A percentile compares a stretch with the other conserved stretches of the same genome.
phyloP scores from a whole-genome alignment of 2,888 invertebrate genomes.

The Pseudoips prasinana region DNA sequence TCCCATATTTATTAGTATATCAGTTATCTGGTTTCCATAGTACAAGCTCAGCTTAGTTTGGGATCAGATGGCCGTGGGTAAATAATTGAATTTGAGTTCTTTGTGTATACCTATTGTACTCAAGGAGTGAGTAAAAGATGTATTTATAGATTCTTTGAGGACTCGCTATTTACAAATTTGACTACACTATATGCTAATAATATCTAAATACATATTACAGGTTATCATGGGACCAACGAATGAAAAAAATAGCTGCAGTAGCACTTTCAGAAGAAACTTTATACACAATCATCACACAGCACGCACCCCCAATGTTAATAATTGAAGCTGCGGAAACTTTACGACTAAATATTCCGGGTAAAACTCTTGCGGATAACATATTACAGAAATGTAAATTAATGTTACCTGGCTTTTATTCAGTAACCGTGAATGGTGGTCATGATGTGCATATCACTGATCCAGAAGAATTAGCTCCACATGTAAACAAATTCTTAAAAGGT shows the following conservation, averaged over 20 bases:
- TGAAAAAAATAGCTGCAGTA: slow-evolving; percentile 40
- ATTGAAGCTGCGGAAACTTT: slow-evolving; percentile 43
- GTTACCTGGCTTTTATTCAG: slow-evolving; percentile 32
- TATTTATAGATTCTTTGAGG: too few species aligned
- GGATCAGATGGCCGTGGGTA: too few species aligned
- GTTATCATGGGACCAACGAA: slow-evolving; percentile 53
- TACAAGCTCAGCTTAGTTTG: too few species aligned
- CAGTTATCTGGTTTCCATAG: too few species aligned
- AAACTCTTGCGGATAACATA: slow-evolving; percentile 33
- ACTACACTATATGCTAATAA: too few species aligned
- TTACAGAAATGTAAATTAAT: slow-evolving; percentile 36
- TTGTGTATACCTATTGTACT: too few species aligned
- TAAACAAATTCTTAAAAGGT: slow-evolving; percentile 53
- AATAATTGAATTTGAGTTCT: too few species aligned
- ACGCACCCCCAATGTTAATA: slow-evolving; percentile 45
- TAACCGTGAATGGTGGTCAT: slow-evolving; percentile 75
- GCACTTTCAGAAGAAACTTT: slow-evolving; percentile 44
- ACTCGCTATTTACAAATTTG: too few species aligned
- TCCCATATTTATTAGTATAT: too few species aligned
- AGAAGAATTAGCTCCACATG: slow-evolving; percentile 59
- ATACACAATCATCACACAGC: slow-evolving; percentile 34
- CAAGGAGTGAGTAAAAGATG: too few species aligned
- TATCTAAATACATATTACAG: too few species aligned
- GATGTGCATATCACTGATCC: slow-evolving; percentile 82
- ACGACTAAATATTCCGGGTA: slow-evolving; percentile 23